Conservation (phyloP, 1,140 invertebrate genomes). For the Panulirus ornatus region DNA sequence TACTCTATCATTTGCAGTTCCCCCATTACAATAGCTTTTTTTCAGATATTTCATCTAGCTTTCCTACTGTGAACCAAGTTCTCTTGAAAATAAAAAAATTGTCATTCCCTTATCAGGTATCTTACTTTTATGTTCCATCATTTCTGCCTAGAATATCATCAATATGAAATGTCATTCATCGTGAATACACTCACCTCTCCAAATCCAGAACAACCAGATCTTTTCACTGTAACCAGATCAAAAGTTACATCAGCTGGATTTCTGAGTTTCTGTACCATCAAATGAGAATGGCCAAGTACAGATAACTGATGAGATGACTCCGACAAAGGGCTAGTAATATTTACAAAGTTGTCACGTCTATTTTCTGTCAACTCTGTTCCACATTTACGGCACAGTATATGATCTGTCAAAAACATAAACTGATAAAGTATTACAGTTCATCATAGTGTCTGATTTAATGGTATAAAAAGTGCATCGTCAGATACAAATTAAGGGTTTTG, state of each 20-base stretch:
- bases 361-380: conserved; percentile 58
- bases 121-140: too few relatives aligned
- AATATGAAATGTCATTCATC: not conserved
- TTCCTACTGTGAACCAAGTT: too few relatives aligned
- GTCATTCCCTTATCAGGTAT: not conserved
- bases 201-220: conserved; percentile 50
- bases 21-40: too few relatives aligned
- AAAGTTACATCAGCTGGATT: conserved; percentile 61
- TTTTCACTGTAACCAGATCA: conserved; percentile 51
- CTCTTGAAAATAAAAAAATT: too few relatives aligned
- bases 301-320: conserved; percentile 40
- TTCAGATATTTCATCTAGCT: too few relatives aligned
- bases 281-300: conserved; percentile 49
- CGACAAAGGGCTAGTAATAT: conserved; percentile 51
- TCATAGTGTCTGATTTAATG: too few relatives aligned
- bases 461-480: too few relatives aligned
- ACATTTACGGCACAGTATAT: conserved; percentile 58
- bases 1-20: too few relatives aligned
- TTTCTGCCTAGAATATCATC: too few relatives aligned
- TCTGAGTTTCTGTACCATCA: conserved; percentile 55
- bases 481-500: too few relatives aligned
- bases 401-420: conserved; percentile 2
- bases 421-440: not conserved
- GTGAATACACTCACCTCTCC: conserved; percentile 47
- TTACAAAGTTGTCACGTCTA: conserved; percentile 48